A percentile compares a stretch with the other conserved stretches of the same genome.
Evolutionary conservation across 92 coral and sea anemone species (phyloP).

Genomic region (Zoanthus sociatus): DNA sequence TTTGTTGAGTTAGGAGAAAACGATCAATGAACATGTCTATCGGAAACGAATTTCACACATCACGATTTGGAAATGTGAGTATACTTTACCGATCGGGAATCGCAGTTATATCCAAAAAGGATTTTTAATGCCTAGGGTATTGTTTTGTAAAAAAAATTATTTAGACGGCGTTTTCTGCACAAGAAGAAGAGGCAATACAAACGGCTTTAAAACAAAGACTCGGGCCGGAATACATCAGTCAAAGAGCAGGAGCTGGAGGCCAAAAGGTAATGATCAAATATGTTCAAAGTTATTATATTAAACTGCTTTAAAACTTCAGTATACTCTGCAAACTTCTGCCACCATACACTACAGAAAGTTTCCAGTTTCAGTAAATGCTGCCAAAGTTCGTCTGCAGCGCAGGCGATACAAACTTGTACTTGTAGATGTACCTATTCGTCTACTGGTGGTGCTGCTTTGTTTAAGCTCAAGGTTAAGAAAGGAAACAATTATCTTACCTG

Average conservation of each 20-base stretch:
- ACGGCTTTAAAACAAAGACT: constrained; percentile 78
- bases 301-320: neutral
- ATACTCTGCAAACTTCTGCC: no score
- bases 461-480: no score
- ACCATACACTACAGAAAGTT: no score
- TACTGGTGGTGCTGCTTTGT: no score
- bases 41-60: constrained; percentile 34
- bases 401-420: no score
- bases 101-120: neutral
- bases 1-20: neutral
- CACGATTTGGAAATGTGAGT: constrained; percentile 81
- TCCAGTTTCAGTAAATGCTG: no score
- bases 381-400: no score
- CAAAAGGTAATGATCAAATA: constrained; percentile 66
- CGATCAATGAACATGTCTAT: neutral
- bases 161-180: constrained; percentile 69
- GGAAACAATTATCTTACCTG: no score
- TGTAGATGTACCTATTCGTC: no score
- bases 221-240: constrained; percentile 91
- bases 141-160: neutral
- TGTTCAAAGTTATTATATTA: no score
- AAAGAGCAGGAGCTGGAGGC: constrained; percentile 88
- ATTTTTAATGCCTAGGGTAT: neutral
- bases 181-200: constrained; percentile 78
- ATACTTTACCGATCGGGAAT: neutral